Evolutionary conservation across 2,113 vertebrate species (phyloP).

Genomic region (Cisticola juncidis): DNA sequence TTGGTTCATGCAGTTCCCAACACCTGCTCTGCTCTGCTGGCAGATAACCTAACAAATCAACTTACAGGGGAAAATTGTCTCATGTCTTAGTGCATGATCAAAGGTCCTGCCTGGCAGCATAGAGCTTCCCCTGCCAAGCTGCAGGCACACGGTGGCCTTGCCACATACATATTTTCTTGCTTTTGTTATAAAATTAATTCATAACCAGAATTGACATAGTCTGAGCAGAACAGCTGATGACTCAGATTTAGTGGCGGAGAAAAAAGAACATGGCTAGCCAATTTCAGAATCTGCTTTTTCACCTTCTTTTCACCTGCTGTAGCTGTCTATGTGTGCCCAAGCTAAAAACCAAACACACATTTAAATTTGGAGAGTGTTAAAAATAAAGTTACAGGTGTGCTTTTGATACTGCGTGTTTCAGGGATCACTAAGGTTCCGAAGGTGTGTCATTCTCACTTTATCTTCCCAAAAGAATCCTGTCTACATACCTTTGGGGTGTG

Average conservation of each 20-base stretch:
- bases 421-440: background rate
- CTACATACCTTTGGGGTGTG: background rate
- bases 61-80: background rate
- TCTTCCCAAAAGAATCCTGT: background rate
- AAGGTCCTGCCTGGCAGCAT: background rate
- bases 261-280: background rate
- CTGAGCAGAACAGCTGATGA: background rate
- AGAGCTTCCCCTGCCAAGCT: background rate
- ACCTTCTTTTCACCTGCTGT: background rate
- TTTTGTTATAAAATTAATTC: background rate
- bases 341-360: background rate
- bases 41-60: background rate
- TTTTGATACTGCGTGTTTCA: background rate
- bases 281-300: background rate
- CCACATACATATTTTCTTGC: background rate
- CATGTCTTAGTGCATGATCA: background rate
- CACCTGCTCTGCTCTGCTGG: background rate
- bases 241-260: background rate
- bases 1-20: background rate
- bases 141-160: background rate
- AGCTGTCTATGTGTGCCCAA: background rate
- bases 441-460: background rate
- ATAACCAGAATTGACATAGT: background rate
- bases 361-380: background rate
- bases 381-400: background rate